Base-by-base conservation (phyloP, 1,140 invertebrate species). In the Chelonus insularis region DNA sequence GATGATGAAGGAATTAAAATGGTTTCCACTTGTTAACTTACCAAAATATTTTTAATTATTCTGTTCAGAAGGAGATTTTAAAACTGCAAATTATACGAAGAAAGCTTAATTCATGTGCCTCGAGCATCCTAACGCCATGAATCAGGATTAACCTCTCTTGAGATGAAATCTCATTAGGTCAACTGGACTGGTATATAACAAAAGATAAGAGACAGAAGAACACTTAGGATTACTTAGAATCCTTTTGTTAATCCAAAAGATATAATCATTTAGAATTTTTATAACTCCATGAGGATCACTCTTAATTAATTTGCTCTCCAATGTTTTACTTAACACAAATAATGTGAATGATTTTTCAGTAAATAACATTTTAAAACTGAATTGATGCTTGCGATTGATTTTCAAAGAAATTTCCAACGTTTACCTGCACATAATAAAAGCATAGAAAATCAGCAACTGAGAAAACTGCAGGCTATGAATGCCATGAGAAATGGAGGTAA, bases 131-230 rank as follows among this genome's bases (percentile, higher is more conserved):
- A 29, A 37, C 45, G 23, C 21, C 23, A 20, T 37, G 62, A 64
- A 34, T 54, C 37, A 59, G 47, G 55, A 63, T 63, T 57, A 63
- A 57, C 55, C 47, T 39, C n/a, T 51, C 50, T 41, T 9, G 32
- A 47, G 54, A 52, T 51, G 41, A 39, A 64, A 60, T 64, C 57
- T 64, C 57, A 64, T 64, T 64, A 60, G 57, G 57, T 60, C 54
- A 64, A 51, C 52, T 60, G 9, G 14, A 12, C 52, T 60, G 34
- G 43, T 59, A 43, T 60, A 60, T 57, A 64, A 54, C 52, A 47
- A 50, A 51, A 29, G 62, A 64, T 64, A 60, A 60, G 62, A 60
- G 54, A 9, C 25, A 29, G 23, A 56, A 48, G 32, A 43, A 23
- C 21, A 39, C 5, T 4, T 7, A 34, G 62, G 57, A 64, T 64